A percentile compares a stretch with the other conserved stretches of the same genome.
phyloP scores from a whole-genome alignment of 1,140 invertebrate species.

The Pogonomyrmex barbatus region DNA sequence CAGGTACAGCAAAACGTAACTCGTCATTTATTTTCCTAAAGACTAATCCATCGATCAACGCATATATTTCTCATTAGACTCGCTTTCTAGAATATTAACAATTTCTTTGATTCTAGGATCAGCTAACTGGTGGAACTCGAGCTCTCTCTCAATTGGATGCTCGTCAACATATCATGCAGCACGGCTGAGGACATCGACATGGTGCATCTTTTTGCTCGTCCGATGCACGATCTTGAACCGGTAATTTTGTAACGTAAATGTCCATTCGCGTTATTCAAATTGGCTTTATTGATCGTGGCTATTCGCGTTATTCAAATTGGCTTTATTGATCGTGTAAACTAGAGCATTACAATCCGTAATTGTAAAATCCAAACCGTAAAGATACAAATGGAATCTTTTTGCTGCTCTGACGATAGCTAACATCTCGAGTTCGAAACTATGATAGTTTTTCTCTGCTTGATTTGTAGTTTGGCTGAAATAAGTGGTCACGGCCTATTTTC shows the following conservation, averaged over 20 bases:
- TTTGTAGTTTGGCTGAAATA: neutral
- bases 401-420: constrained; percentile 77
- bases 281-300: no score
- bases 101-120: neutral
- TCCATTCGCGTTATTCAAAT: constrained; percentile 79
- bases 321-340: constrained; percentile 74
- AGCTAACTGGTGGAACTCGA: neutral
- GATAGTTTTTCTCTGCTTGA: neutral
- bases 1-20: neutral
- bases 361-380: constrained; percentile 78
- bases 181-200: constrained; percentile 78
- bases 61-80: neutral
- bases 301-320: constrained; percentile 76
- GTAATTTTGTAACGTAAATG: constrained; percentile 77
- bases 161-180: neutral
- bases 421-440: constrained; percentile 70
- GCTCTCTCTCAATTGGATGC: neutral
- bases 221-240: constrained; percentile 77
- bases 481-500: neutral
- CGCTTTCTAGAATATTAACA: no score
- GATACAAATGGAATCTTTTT: constrained; percentile 76
- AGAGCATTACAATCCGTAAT: constrained; percentile 80
- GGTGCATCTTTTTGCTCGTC: constrained; percentile 74
- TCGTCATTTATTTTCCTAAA: neutral
- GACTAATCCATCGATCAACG: neutral